A percentile compares a stretch with the other conserved stretches of the same genome.
phyloP scores from a whole-genome alignment of 1,140 invertebrate genomes.

The Hycleus cichorii region DNA sequence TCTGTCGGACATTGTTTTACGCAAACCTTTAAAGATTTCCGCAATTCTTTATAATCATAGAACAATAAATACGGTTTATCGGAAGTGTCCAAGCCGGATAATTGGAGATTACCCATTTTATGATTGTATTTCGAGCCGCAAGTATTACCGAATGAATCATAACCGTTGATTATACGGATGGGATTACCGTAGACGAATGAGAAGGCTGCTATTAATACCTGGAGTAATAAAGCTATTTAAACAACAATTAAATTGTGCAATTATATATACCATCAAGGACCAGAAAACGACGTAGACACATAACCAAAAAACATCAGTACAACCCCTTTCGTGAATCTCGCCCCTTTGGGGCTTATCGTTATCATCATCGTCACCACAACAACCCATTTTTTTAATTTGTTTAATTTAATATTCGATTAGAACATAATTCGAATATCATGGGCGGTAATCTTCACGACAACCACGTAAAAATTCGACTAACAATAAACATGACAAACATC shows the following conservation, averaged over 20 bases:
- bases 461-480: too few species aligned
- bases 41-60: conserved; percentile 69
- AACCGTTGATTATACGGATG: conserved; percentile 79
- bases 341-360: conserved; percentile 28
- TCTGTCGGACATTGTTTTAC: conserved; percentile 78
- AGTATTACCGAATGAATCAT: conserved; percentile 93
- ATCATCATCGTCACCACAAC: conserved; percentile 25
- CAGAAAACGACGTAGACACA: conserved; percentile 77
- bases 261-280: conserved; percentile 70
- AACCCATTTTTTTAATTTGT: conserved; percentile 28
- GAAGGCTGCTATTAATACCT: conserved; percentile 81
- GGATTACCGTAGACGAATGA: conserved; percentile 86
- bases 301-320: conserved; percentile 83
- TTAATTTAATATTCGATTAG: too few species aligned
- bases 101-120: conserved; percentile 61
- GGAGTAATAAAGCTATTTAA: conserved; percentile 29
- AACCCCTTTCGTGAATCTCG: conserved; percentile 49
- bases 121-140: conserved; percentile 78
- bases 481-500: too few species aligned
- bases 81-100: conserved; percentile 73
- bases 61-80: conserved; percentile 79
- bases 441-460: too few species aligned
- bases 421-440: too few species aligned
- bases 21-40: conserved; percentile 77
- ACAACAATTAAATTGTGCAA: conserved; percentile 31